phyloP scores from a whole-genome alignment of 2,888 invertebrate species.

The Carabus problematicus region DNA sequence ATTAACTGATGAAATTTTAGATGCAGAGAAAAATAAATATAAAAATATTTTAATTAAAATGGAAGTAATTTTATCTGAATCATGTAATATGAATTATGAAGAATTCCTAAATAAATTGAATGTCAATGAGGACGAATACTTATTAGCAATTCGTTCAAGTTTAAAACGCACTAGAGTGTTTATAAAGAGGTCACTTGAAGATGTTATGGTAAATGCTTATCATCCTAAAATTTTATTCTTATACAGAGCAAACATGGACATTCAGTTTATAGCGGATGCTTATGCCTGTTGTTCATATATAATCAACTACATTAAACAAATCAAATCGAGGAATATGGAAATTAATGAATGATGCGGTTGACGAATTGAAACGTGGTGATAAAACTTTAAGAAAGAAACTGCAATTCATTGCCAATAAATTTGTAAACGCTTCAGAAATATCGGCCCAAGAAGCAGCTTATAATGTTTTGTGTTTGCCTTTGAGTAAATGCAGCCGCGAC shows the following conservation, averaged over 20 bases:
- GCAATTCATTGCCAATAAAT: conserved; percentile 1
- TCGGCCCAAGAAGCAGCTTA: conserved; percentile 14
- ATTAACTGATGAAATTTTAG: not conserved
- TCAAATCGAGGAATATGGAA: conserved; percentile 42
- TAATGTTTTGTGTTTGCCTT: not conserved
- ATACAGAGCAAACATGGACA: conserved; percentile 52
- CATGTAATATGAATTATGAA: conserved; percentile 29
- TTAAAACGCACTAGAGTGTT: conserved; percentile 41
- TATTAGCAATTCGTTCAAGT: conserved; percentile 44
- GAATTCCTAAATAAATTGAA: conserved; percentile 37
- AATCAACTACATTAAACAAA: conserved; percentile 49
- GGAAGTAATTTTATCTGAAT: not conserved
- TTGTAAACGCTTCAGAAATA: conserved; percentile 8
- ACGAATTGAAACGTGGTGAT: not conserved
- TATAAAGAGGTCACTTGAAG: conserved; percentile 38
- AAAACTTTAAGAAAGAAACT: conserved; percentile 1
- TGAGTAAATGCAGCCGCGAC: not conserved
- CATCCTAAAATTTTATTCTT: conserved; percentile 47
- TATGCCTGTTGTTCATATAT: conserved; percentile 53
- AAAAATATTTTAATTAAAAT: not conserved
- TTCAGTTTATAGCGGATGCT: conserved; percentile 53
- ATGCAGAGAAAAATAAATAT: not conserved
- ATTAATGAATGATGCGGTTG: conserved; percentile 45
- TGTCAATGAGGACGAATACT: conserved; percentile 43
- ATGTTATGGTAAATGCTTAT: conserved; percentile 45